Evolutionary conservation across 2,888 invertebrate species (phyloP).

Genomic region (Lacanobia oleracea): DNA sequence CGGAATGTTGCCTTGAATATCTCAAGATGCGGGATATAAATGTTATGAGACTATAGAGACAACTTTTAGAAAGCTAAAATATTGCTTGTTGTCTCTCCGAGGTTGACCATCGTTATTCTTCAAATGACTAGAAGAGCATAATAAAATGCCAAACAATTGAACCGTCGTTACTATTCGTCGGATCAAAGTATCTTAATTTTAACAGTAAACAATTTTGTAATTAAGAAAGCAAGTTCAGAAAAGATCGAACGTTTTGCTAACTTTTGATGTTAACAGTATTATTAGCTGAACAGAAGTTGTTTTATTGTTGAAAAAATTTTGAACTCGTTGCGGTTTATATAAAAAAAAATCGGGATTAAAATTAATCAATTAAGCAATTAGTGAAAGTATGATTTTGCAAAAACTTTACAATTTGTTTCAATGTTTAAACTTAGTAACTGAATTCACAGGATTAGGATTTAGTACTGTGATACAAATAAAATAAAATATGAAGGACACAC

Average conservation of each 20-base stretch:
- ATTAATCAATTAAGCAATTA: conserved; percentile 20
- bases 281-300: conserved; percentile 22
- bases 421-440: not conserved
- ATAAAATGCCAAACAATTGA: no score
- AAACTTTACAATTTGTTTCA: conserved; percentile 1
- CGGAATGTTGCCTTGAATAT: no score
- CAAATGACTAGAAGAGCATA: no score
- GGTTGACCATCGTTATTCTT: no score
- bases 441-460: not conserved
- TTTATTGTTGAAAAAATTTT: conserved; percentile 26
- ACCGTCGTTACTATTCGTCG: not conserved
- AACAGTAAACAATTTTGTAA: conserved; percentile 35
- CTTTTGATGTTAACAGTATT: conserved; percentile 28
- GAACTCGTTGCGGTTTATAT: not conserved
- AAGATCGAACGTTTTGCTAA: conserved; percentile 21
- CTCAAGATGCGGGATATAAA: no score
- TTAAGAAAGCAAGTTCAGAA: conserved; percentile 35
- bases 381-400: not conserved
- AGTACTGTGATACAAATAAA: not conserved
- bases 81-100: no score
- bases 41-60: no score
- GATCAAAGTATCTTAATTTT: conserved; percentile 15
- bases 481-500: not conserved
- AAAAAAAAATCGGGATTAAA: no score
- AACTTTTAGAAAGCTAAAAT: no score